Conservation (phyloP, 2,113 vertebrate species). For the Apodemus sylvaticus region DNA sequence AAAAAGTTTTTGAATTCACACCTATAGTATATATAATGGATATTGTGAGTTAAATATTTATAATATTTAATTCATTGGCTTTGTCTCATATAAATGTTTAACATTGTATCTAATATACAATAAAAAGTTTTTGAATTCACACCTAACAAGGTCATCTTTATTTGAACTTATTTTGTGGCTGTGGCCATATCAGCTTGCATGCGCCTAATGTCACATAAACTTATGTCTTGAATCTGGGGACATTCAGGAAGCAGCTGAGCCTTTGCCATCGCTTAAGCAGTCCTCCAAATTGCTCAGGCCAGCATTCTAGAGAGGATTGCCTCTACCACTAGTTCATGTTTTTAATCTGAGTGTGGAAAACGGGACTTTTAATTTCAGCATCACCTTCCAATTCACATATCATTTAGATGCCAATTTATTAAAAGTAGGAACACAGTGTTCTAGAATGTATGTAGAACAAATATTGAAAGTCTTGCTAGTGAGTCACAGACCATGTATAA, state of each 20-base stretch:
- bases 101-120: neutral
- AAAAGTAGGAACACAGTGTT: neutral
- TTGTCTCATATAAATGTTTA: constrained; percentile 22
- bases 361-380: constrained; percentile 14
- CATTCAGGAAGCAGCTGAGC: neutral
- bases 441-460: neutral
- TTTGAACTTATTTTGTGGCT: neutral
- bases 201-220: neutral
- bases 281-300: neutral
- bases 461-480: neutral
- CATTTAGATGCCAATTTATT: neutral
- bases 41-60: constrained; percentile 24
- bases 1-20: too few relatives aligned
- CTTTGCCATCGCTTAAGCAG: neutral
- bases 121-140: neutral
- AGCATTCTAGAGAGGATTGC: constrained; percentile 32
- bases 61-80: constrained; percentile 8
- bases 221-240: neutral
- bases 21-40: too few relatives aligned
- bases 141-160: constrained; percentile 17
- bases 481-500: neutral
- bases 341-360: constrained; percentile 5
- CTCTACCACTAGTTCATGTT: neutral
- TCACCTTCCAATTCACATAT: neutral
- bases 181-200: neutral